A percentile compares a stretch with the other conserved stretches of the same genome.
Conservation (phyloP, 2,888 invertebrate genomes). For the Metopia argyrocephala region DNA sequence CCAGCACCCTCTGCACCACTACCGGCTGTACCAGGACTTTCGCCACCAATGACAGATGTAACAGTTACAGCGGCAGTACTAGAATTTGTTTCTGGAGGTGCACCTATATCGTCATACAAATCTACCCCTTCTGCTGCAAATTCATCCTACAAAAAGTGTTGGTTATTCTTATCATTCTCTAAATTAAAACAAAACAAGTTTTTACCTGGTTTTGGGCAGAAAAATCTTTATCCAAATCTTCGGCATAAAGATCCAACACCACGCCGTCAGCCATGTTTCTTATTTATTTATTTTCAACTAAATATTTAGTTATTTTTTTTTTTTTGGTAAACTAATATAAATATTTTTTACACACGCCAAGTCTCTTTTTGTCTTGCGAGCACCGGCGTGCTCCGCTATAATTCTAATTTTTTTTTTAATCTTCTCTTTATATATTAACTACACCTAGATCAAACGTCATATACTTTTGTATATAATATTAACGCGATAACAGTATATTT, state of each 20-base stretch:
- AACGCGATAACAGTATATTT: background rate
- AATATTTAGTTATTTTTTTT: background rate
- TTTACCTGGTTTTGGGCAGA: conserved; percentile 82
- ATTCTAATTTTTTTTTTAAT: background rate
- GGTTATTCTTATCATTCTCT: background rate
- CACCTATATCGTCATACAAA: conserved; percentile 96
- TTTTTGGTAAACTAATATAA: conserved; percentile 5
- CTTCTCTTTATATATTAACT: background rate
- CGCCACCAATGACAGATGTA: conserved; percentile 81
- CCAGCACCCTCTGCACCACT: conserved; percentile 80
- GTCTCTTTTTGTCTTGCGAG: conserved; percentile 36
- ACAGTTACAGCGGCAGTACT: conserved; percentile 82
- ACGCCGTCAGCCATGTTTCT: conserved; percentile 93
- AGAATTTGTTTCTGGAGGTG: conserved; percentile 82
- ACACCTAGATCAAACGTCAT: background rate
- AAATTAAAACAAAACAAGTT: background rate
- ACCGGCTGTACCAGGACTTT: conserved; percentile 70
- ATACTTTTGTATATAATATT: background rate
- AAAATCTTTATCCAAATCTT: conserved; percentile 97
- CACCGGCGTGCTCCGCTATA: conserved; percentile 49
- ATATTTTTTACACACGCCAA: conserved; percentile 37
- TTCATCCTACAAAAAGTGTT: conserved; percentile 72
- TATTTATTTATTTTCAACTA: conserved; percentile 41
- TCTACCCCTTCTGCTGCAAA: conserved; percentile 86
- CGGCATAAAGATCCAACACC: conserved; percentile 98